A percentile compares a stretch with the other conserved stretches of the same genome.
Conservation (phyloP, 2,113 vertebrate species). For the Tricholaema leucomelas region DNA sequence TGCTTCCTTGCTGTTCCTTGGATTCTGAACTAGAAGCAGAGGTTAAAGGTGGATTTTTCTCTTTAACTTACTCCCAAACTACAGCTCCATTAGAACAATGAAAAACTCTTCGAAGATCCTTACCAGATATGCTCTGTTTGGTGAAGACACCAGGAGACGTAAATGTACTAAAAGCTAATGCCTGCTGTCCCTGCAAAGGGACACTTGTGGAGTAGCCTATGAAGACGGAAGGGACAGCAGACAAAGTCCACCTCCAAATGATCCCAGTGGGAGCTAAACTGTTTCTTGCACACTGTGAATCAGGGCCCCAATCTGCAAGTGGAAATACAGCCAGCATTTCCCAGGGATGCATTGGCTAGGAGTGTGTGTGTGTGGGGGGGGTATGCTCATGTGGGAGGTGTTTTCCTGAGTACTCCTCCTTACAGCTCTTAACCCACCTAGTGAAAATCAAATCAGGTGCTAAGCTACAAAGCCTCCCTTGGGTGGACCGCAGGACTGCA, state of each 20-base stretch:
- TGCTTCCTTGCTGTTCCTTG: background rate
- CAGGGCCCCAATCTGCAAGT: background rate
- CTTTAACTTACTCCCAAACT: background rate
- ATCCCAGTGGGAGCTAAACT: background rate
- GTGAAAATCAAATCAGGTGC: background rate
- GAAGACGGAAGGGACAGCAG: background rate
- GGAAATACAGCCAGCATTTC: fast-evolving
- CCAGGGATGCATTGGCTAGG: background rate
- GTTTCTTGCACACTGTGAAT: background rate
- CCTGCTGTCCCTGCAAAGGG: background rate
- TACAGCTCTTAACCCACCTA: background rate
- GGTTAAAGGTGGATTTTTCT: background rate
- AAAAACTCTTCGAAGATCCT: background rate
- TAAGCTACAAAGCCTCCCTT: background rate
- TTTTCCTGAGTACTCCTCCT: background rate
- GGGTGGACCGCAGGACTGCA: background rate
- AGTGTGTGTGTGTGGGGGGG: background rate
- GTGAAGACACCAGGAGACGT: background rate
- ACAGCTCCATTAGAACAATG: background rate
- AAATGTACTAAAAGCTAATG: background rate
- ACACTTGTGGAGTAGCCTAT: background rate
- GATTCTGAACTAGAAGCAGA: background rate
- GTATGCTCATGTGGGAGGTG: no score
- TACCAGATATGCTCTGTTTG: background rate
- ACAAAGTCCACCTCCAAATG: background rate